Evolutionary conservation across 2,797 vertebrate species (phyloP).

Genomic region (Tiaroga cobitis): DNA sequence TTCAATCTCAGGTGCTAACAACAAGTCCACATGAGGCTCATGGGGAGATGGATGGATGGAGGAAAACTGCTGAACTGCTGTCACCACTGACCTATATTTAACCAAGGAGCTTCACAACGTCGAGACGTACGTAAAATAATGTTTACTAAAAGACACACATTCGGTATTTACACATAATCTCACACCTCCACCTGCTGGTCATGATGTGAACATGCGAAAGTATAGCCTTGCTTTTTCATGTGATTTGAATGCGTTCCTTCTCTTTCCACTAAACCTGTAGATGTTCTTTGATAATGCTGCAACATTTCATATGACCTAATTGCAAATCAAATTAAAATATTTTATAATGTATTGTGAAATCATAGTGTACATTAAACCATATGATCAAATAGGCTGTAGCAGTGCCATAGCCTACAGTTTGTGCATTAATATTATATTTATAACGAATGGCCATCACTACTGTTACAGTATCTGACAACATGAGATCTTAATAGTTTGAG

Average conservation of each 20-base stretch:
- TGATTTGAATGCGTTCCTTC: neutral
- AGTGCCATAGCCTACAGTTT: neutral
- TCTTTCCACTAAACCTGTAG: neutral
- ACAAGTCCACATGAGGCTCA: neutral
- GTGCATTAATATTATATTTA: neutral
- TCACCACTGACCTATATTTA: no score
- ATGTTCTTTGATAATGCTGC: neutral
- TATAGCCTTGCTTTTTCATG: neutral
- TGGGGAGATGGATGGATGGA: no score
- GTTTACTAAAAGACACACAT: neutral
- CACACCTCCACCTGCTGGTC: slow-evolving; percentile 1
- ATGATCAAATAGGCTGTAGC: neutral
- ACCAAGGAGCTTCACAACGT: neutral
- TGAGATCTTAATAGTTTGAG: neutral
- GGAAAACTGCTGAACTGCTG: neutral
- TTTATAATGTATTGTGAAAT: neutral
- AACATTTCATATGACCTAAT: neutral
- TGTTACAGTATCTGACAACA: neutral
- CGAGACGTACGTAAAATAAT: neutral
- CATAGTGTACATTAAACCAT: neutral
- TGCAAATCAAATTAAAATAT: neutral
- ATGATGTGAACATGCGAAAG: neutral
- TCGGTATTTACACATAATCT: neutral
- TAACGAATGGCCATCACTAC: neutral
- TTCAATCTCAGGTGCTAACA: neutral